phyloP scores from a whole-genome alignment of 1,140 invertebrate species.

The Meloidogyne hapla region DNA sequence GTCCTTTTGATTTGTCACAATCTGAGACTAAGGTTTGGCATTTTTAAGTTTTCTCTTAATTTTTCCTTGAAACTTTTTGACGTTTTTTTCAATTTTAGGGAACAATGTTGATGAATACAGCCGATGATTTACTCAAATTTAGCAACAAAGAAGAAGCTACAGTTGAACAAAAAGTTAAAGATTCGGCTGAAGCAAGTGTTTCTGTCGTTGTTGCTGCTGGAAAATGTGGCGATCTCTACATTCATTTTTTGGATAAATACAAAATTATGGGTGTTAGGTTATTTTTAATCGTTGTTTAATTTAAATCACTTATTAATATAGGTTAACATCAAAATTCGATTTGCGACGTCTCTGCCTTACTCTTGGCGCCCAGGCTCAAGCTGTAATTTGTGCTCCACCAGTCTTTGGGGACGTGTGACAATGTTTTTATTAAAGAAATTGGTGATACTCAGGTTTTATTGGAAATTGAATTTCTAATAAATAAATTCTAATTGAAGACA shows the following conservation, averaged over 20 bases:
- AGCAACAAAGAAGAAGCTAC: constrained; percentile 88
- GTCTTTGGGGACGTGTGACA: constrained; percentile 88
- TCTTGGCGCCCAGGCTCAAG: constrained; percentile 79
- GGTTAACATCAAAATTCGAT: constrained; percentile 85
- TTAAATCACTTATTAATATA: constrained; percentile 58
- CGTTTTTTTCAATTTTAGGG: constrained; percentile 69
- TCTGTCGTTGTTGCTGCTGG: constrained; percentile 91
- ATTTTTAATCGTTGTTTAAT: not conserved
- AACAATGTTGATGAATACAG: constrained; percentile 92
- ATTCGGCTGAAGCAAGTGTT: constrained; percentile 85
- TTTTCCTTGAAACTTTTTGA: not conserved
- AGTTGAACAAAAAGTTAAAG: constrained; percentile 84
- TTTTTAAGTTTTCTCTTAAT: not conserved
- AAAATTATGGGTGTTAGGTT: constrained; percentile 87
- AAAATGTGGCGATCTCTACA: constrained; percentile 94
- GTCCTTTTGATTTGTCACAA: constrained; percentile 87
- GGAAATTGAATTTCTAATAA: not conserved
- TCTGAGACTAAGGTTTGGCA: constrained; percentile 94
- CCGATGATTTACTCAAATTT: constrained; percentile 89
- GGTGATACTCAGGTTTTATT: constrained; percentile 76
- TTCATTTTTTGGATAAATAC: constrained; percentile 96
- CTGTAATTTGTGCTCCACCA: constrained; percentile 77
- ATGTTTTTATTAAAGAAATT: constrained; percentile 88
- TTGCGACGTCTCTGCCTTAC: constrained; percentile 85
- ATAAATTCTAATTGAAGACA: constrained; percentile 65